Evolutionary conservation across 2,113 vertebrate species (phyloP), one percentile per base, ranked within the genome.

Genomic region (Chinchilla lanigera): DNA sequence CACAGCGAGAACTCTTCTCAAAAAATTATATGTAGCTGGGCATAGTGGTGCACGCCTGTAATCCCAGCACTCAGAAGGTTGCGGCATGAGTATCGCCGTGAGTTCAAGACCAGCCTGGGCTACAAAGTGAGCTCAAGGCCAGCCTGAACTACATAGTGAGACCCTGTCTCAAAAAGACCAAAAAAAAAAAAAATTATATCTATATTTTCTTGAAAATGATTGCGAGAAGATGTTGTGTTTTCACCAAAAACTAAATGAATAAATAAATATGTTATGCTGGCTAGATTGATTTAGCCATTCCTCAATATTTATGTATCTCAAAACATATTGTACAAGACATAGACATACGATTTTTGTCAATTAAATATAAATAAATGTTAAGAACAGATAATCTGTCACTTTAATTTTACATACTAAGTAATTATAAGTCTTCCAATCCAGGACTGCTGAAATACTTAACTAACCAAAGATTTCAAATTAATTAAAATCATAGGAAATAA

Each of bases 351-450:
- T 4, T 65, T 30, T 67, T 14, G 4, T 60, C 4, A 69, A 24
- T 71, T 50, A 60, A 71, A 65, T 30, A 19, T 35, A 41, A 56
- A 67, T 13, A 47, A n/a, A 86, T n/a, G 13, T 10, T 86, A 58
- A 33, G 67, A 41, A 22, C 8, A 52, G 5, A 20, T 26, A 67
- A 0, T 13, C 0, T 41, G 75, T 84, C 86, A 78, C 38, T 94
- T 94, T 87, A 96, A 61, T 69, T 86, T 13, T 86, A 94, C 30
- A 56, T 65, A 47, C 1, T 81, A 97, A 95, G 84, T 52, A 97
- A 47, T 56, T 89, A 81, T 1, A 94, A 94, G 89, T 93, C 8
- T 69, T 47, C 97, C 75, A 84, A 97, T 96, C 95, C 7, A 73
- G 0, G 47, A 50, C n/a, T 60, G 56, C 13, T 78, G 16, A 86